Evolutionary conservation across 2,797 vertebrate genomes (phyloP).

Genomic region (Buphagus erythrorhynchus): DNA sequence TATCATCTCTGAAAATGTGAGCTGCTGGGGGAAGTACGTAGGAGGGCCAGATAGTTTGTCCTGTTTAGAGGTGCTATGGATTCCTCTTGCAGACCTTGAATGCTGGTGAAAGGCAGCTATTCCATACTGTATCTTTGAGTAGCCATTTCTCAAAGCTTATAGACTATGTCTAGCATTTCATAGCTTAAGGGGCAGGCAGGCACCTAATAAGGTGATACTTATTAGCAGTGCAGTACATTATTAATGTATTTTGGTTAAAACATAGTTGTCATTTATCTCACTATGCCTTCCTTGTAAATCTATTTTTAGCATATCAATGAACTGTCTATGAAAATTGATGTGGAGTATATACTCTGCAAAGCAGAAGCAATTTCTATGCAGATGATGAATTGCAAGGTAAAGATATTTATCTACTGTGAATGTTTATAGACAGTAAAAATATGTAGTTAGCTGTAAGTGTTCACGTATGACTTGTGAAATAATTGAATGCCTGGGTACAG

Average conservation of each 20-base stretch:
- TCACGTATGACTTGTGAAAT: background rate
- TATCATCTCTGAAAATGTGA: background rate
- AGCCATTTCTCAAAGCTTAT: background rate
- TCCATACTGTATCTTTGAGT: background rate
- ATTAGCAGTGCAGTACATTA: background rate
- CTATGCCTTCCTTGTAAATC: conserved; percentile 53
- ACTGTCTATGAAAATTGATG: conserved; percentile 95
- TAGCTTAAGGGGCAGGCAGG: background rate
- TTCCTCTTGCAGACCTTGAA: background rate
- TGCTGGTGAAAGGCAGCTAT: background rate
- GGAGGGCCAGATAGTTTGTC: background rate
- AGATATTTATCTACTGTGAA: background rate
- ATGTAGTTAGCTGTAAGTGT: background rate
- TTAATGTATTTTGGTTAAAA: background rate
- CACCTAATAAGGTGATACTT: background rate
- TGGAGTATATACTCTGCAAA: conserved; percentile 91
- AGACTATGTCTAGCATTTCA: background rate
- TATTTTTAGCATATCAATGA: conserved; percentile 93
- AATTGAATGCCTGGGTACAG: background rate
- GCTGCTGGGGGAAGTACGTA: background rate
- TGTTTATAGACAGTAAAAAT: background rate
- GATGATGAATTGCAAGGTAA: conserved; percentile 93
- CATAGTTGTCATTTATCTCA: background rate
- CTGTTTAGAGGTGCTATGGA: background rate
- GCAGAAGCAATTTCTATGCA: conserved; percentile 93